Evolutionary conservation across 2,113 vertebrate species (phyloP), one percentile per base, ranked within the genome.

Genomic region (Limanda limanda): DNA sequence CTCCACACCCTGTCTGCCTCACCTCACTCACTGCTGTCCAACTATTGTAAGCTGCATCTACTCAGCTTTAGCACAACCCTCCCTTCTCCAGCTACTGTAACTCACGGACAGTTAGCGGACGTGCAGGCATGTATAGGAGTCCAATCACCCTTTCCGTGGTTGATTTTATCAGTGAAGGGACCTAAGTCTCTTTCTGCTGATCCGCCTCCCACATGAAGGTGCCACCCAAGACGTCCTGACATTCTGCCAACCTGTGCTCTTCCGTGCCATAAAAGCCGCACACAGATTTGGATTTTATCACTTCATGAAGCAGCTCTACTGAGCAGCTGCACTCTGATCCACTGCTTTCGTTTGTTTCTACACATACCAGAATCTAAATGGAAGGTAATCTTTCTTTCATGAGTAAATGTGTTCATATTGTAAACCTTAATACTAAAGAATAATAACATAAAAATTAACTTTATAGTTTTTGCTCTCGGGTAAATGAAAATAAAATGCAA

Each of bases 61-160:
- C 82, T 84, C 69, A 86, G 51, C 24, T 58, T 42, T 10, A 78
- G 74, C 25, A 3, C 59, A 88, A 73, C 54, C 61, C 57, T 87
- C 51, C 62, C 54, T 74, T 71, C 64, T 83, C n/a, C 59, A 71
- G 51, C 68, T 58, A 65, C 68, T 80, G 78, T 79, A 68, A 82
- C 69, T 74, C 67, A 71, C 42, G 61, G 71, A 35, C 52, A 35
- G 54, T 56, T 5, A 68, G 70, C 62, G 62, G 0, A 42, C 61
- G 58, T 61, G 48, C 8, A 8, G 56, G 14, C 2, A n/a, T 65
- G 37, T 45, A 42, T 35, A 47, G 18, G 13, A 1, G 10, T 4
- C 25, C 23, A 54, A 23, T 65, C 31, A 2, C 3, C 13, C 65
- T 40, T 61, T 24, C 23, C 18, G 25, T 35, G 65, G 18, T 52